These are phyloP conservation scores for Hylaeus anthracinus DNA, from an alignment of 1,140 invertebrate genomes.

Conservation along the genomic window DNA sequence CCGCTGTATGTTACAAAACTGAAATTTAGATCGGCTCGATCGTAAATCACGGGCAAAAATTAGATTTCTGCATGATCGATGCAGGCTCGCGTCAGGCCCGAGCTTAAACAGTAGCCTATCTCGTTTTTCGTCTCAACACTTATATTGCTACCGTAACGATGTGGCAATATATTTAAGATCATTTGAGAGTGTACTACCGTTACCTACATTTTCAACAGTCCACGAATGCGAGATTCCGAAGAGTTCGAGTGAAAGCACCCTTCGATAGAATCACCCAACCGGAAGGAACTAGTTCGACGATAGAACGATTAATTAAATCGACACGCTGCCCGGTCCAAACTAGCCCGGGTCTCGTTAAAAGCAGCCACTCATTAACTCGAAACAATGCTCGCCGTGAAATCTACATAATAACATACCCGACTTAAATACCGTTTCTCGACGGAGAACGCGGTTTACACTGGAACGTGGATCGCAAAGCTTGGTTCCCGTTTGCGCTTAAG, in stretches of 20 bases:
- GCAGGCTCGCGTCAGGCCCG: neutral
- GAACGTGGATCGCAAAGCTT: neutral
- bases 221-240: no score
- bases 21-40: conserved; percentile 5
- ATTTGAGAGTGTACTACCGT: no score
- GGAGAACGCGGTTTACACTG: neutral
- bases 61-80: neutral
- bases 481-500: no score
- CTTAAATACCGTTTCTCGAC: conserved; percentile 12
- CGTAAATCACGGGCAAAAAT: conserved; percentile 18
- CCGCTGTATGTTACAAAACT: neutral
- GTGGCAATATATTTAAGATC: no score
- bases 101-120: no score
- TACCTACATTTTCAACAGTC: no score
- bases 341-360: neutral
- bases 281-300: neutral
- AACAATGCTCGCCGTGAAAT: conserved; percentile 34
- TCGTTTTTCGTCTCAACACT: no score
- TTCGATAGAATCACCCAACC: neutral
- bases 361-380: conserved; percentile 26
- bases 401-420: conserved; percentile 26
- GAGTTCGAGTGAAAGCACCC: no score
- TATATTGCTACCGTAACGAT: no score
- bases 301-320: conserved; percentile 35
- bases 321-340: neutral